Conservation (phyloP, 2,888 invertebrate genomes). For the Poecilus cupreus region DNA sequence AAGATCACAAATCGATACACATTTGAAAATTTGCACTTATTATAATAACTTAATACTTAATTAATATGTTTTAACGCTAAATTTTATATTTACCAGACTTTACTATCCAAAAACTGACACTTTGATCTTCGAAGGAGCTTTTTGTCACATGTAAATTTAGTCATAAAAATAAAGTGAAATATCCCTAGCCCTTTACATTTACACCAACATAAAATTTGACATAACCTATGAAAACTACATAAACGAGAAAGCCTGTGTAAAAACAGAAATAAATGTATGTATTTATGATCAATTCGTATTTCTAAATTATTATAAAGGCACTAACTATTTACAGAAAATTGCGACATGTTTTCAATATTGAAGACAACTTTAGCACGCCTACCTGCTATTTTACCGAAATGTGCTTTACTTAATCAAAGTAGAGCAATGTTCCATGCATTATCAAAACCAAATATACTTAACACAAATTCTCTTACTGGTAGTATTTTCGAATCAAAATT, state of each 20-base stretch:
- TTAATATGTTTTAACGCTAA: slow-evolving; percentile 11
- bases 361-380: slow-evolving; percentile 29
- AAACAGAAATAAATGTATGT: slow-evolving; percentile 17
- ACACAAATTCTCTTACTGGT: neutral
- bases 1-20: neutral
- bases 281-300: slow-evolving; percentile 1
- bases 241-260: neutral
- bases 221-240: slow-evolving; percentile 24
- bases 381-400: slow-evolving; percentile 37
- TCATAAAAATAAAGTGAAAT: slow-evolving; percentile 22
- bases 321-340: slow-evolving; percentile 26
- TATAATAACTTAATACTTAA: slow-evolving; percentile 5
- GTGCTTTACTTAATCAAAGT: slow-evolving; percentile 14
- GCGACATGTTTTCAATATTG: slow-evolving; percentile 51
- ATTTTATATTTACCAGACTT: slow-evolving; percentile 51
- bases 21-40: slow-evolving; percentile 6
- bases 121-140: slow-evolving; percentile 40
- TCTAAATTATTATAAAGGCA: neutral
- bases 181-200: neutral
- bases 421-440: slow-evolving; percentile 48
- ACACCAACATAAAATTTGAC: slow-evolving; percentile 5
- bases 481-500: slow-evolving; percentile 56
- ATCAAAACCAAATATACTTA: slow-evolving; percentile 34
- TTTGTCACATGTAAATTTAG: slow-evolving; percentile 25
- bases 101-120: slow-evolving; percentile 49